Conservation (phyloP, 2,797 vertebrate genomes). For the Malurus splendens region DNA sequence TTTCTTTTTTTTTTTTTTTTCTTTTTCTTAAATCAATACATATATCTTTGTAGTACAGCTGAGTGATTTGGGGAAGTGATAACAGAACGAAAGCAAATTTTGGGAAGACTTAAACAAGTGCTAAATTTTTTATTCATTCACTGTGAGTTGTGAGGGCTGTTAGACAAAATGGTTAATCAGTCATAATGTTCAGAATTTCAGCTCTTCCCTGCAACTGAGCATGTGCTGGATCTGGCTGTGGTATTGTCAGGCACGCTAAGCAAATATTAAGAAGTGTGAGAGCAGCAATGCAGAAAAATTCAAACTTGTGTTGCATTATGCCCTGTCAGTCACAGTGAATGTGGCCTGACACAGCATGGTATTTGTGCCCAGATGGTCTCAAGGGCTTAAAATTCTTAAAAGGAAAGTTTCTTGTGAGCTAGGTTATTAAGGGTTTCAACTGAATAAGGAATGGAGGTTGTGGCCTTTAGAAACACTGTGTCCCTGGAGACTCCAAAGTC, state of each 20-base stretch:
- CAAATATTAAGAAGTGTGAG: background rate
- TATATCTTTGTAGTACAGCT: background rate
- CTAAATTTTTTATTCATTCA: background rate
- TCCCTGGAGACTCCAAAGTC: background rate
- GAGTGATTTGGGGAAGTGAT: background rate
- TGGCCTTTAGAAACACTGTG: background rate
- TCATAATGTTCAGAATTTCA: background rate
- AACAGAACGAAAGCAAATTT: background rate
- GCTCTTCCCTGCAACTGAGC: background rate
- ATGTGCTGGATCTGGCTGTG: background rate
- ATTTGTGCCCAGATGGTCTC: slow-evolving; percentile 5
- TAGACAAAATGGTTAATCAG: background rate
- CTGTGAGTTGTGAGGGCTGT: background rate
- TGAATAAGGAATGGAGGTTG: slow-evolving; percentile 2
- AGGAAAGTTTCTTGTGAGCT: slow-evolving; percentile 1
- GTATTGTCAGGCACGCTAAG: background rate
- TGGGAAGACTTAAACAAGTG: background rate
- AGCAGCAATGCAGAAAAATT: slow-evolving; percentile 28
- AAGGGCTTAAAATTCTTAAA: slow-evolving; percentile 35
- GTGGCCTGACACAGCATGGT: slow-evolving; percentile 9
- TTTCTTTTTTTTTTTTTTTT: background rate
- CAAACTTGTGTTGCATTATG: slow-evolving; percentile 14
- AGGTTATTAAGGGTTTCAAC: slow-evolving; percentile 5
- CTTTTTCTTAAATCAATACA: background rate
- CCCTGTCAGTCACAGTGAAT: slow-evolving; percentile 10